Percentiles rank a stretch among this genome's conserved stretches.
Evolutionary conservation across 1,140 invertebrate genomes (phyloP).

Genomic region (Colletes gigas): DNA sequence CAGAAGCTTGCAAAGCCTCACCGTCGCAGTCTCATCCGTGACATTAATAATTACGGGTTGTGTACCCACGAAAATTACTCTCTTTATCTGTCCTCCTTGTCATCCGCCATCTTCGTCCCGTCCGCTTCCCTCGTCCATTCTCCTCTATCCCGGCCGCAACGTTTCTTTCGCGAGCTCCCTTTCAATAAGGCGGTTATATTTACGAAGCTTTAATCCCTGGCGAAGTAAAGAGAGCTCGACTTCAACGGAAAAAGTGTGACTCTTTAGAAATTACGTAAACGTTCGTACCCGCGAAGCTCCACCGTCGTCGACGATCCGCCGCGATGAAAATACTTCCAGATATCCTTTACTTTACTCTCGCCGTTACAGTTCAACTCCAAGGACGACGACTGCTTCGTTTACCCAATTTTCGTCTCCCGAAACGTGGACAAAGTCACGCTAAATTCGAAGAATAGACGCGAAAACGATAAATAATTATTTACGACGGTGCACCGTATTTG

Average conservation of each 20-base stretch:
- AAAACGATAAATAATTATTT: too few relatives aligned
- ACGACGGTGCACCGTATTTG: too few relatives aligned
- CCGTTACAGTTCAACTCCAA: not conserved
- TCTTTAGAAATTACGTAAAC: conserved; percentile 38
- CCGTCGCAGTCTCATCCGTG: conserved; percentile 56
- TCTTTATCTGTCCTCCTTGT: conserved; percentile 64
- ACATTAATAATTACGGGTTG: conserved; percentile 69
- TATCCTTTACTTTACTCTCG: not conserved
- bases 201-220: conserved; percentile 45
- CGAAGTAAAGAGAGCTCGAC: conserved; percentile 8
- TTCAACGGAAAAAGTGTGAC: conserved; percentile 26
- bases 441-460: too few relatives aligned
- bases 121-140: conserved; percentile 12
- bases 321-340: not conserved
- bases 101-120: conserved; percentile 33
- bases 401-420: too few relatives aligned
- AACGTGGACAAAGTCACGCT: too few relatives aligned
- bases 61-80: conserved; percentile 70
- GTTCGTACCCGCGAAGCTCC: not conserved
- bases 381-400: too few relatives aligned
- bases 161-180: conserved; percentile 38
- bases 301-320: not conserved
- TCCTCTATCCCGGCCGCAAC: not conserved
- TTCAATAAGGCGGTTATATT: conserved; percentile 50
- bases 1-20: conserved; percentile 32